Evolutionary conservation across 2,888 invertebrate genomes (phyloP).

Genomic region (Drosophila kambysellisi): DNA sequence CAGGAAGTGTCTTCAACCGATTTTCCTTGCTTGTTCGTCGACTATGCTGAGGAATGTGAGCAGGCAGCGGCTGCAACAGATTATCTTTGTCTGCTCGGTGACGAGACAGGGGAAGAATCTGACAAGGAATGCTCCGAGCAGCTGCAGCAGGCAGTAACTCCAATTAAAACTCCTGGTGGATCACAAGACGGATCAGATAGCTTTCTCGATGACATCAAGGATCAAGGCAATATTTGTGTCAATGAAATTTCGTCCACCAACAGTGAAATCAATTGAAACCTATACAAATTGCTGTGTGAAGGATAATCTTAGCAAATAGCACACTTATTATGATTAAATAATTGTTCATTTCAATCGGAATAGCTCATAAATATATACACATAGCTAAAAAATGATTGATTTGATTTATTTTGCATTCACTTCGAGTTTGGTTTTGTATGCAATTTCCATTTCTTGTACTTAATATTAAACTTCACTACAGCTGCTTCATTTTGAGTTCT

Average conservation of each 20-base stretch:
- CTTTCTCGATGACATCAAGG: not conserved
- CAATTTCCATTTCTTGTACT: conserved; percentile 19
- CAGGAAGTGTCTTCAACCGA: not conserved
- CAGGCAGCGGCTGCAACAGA: not conserved
- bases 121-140: not conserved
- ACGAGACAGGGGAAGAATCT: not conserved
- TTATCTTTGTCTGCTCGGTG: not conserved
- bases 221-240: not conserved
- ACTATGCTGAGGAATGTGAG: not conserved
- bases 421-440: conserved; percentile 2
- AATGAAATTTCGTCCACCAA: too few species aligned
- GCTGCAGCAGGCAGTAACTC: not conserved
- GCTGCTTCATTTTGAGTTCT: conserved; percentile 47
- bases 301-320: not conserved
- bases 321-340: not conserved
- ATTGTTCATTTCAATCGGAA: not conserved
- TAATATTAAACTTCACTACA: conserved; percentile 24
- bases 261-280: not conserved
- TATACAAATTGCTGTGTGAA: not conserved
- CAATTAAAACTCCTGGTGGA: not conserved
- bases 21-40: not conserved
- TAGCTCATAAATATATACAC: not conserved
- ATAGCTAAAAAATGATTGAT: conserved; percentile 57
- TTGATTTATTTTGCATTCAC: conserved; percentile 56
- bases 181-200: not conserved